Evolutionary conservation across 2,888 invertebrate genomes (phyloP).

Genomic region (Eupithecia pulchellata): DNA sequence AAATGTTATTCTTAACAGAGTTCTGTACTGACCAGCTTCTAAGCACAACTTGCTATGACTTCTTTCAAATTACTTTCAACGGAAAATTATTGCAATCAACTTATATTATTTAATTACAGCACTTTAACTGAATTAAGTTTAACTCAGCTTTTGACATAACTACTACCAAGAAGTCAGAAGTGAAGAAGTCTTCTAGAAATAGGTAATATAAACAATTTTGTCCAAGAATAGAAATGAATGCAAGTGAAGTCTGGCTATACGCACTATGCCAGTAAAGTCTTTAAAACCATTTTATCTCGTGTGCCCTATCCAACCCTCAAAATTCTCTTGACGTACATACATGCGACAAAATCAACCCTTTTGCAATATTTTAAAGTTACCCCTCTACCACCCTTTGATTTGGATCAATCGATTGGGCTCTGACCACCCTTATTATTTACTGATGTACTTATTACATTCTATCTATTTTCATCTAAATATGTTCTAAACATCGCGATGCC

Average conservation of each 20-base stretch:
- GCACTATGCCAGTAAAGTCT: background rate
- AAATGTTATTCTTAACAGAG: background rate
- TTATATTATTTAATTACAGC: background rate
- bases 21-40: background rate
- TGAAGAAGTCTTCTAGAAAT: too few relatives aligned
- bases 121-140: background rate
- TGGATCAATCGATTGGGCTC: constrained; percentile 75
- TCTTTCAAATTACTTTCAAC: background rate
- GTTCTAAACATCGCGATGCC: background rate
- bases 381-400: constrained; percentile 72
- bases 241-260: background rate
- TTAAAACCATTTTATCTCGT: constrained; percentile 3
- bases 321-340: constrained; percentile 35
- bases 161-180: background rate
- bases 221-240: too few relatives aligned
- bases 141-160: background rate
- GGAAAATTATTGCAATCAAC: background rate
- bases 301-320: constrained; percentile 17
- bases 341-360: constrained; percentile 54
- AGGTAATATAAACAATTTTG: background rate
- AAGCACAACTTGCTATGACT: background rate
- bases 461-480: constrained; percentile 3
- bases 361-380: constrained; percentile 79
- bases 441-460: constrained; percentile 55
- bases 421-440: constrained; percentile 79